phyloP scores from a whole-genome alignment of 2,888 invertebrate species.

The Mesorhabditis spiculigera region DNA sequence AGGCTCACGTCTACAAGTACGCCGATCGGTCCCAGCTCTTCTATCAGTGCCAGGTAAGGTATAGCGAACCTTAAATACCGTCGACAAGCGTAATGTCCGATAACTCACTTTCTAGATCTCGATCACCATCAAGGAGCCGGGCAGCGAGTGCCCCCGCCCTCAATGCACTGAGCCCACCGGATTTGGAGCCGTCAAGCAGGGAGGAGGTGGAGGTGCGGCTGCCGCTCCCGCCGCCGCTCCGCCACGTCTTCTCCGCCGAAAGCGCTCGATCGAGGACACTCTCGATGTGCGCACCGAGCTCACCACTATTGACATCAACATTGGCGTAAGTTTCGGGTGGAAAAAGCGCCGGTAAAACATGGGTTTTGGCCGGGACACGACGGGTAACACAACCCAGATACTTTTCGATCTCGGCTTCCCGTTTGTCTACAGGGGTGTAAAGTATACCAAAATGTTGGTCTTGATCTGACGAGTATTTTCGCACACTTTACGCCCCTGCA shows the following conservation, averaged over 20 bases:
- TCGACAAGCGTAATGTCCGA: background rate
- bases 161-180: conserved; percentile 53
- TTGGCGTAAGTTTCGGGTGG: background rate
- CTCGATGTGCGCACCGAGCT: conserved; percentile 43
- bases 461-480: too few relatives aligned
- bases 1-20: conserved; percentile 56
- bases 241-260: conserved; percentile 29
- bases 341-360: background rate
- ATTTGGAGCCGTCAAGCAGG: conserved; percentile 50
- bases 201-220: conserved; percentile 21
- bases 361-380: conserved; percentile 15
- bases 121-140: conserved; percentile 43
- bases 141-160: conserved; percentile 54
- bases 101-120: conserved; percentile 6
- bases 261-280: conserved; percentile 32
- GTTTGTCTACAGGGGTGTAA: too few relatives aligned
- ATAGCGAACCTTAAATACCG: background rate
- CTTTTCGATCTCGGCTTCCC: too few relatives aligned
- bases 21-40: conserved; percentile 51
- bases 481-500: too few relatives aligned
- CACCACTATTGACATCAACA: conserved; percentile 35
- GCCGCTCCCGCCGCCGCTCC: conserved; percentile 21
- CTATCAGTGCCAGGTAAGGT: conserved; percentile 54
- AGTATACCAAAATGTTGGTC: too few relatives aligned
- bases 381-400: too few relatives aligned